phyloP scores from a whole-genome alignment of 2,113 vertebrate genomes.

The Peucedramus taeniatus region DNA sequence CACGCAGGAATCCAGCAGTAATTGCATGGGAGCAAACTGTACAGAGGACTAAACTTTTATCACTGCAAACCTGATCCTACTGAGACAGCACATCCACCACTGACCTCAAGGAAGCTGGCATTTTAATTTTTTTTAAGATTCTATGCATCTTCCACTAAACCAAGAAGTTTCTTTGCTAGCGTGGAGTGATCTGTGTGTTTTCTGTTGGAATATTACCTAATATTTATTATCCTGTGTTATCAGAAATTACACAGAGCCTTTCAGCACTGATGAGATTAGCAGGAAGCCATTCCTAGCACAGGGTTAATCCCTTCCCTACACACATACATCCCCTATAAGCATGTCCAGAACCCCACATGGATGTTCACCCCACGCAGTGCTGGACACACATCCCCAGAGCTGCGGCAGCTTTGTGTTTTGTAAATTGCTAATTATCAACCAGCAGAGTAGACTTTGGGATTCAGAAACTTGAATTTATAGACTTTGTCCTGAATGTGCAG shows the following conservation, averaged over 20 bases:
- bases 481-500: slow-evolving; percentile 58
- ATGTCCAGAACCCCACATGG: rapidly evolving
- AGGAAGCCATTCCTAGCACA: not conserved
- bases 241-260: not conserved
- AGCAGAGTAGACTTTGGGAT: slow-evolving; percentile 59
- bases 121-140: not conserved
- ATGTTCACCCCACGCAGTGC: rapidly evolving
- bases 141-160: not conserved
- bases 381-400: not conserved
- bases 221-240: not conserved
- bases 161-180: not conserved
- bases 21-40: not conserved
- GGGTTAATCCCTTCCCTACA: not conserved
- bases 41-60: not conserved
- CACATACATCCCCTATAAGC: not conserved
- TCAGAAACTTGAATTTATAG: slow-evolving; percentile 55
- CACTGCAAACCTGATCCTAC: not conserved
- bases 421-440: slow-evolving; percentile 62
- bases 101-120: not conserved
- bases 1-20: not conserved
- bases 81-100: not conserved
- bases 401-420: not conserved
- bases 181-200: not conserved
- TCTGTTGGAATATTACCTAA: not conserved
- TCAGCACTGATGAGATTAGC: not conserved